Percentiles rank a stretch among this genome's conserved stretches.
These are phyloP conservation scores for Plodia interpunctella DNA, from an alignment of 1,140 invertebrate species.

Conservation along the genomic window DNA sequence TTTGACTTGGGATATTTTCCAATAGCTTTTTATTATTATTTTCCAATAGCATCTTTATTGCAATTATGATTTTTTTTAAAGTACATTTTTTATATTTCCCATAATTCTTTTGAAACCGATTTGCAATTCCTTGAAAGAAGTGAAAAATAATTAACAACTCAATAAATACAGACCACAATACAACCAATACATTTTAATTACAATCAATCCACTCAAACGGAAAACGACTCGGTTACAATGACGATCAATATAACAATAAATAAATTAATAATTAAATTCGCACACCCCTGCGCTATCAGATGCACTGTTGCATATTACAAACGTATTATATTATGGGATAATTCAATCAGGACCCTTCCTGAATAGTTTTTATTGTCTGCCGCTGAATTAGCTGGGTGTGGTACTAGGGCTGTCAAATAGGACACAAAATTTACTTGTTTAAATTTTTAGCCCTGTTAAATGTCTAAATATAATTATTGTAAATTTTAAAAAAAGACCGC, in stretches of 20 bases:
- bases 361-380: conserved; percentile 35
- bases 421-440: too few species aligned
- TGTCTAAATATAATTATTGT: too few species aligned
- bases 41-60: too few species aligned
- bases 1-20: too few species aligned
- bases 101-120: too few species aligned
- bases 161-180: background rate
- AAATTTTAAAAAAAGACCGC: too few species aligned
- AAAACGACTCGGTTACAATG: background rate
- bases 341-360: conserved; percentile 47
- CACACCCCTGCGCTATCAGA: conserved; percentile 45
- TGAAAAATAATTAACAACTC: background rate
- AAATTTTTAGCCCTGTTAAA: background rate
- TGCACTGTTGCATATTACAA: conserved; percentile 34
- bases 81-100: too few species aligned
- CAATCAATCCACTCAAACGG: background rate
- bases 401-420: conserved; percentile 17
- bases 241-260: conserved; percentile 35
- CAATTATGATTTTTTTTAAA: too few species aligned
- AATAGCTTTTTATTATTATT: too few species aligned
- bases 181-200: conserved; percentile 5
- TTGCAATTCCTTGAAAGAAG: too few species aligned
- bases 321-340: conserved; percentile 49
- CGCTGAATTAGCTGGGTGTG: conserved; percentile 19
- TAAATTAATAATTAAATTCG: conserved; percentile 51